Evolutionary conservation across 2,888 invertebrate genomes (phyloP), one percentile per base, ranked within the genome.

Genomic region (Coelopa pilipes): DNA sequence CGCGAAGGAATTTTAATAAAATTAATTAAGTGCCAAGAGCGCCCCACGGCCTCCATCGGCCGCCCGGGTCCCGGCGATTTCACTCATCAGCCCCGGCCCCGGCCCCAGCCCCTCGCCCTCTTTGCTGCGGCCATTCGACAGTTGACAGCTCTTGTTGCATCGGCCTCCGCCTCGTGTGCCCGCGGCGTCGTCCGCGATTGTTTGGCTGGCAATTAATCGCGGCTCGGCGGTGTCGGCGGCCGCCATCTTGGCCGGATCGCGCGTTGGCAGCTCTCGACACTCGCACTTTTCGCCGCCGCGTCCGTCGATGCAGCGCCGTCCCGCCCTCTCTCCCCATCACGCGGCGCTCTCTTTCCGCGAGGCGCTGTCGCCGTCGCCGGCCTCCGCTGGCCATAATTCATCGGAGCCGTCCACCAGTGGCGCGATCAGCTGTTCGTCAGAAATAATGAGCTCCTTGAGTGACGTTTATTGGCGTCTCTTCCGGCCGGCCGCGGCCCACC

Each of bases 21-120:
- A 66, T 66, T 66, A 66, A 66, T 66, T 66, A 66, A 66, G 66
- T 66, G 66, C 11, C 66, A 50, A 66, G 50, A 50, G 66, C 50
- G 17, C 19, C 9, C 57, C 57, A 57, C 12, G 57, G 17, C 21
- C 7, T 19, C 21, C 19, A 57, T 57, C 19, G 17, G 9, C n/a
- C 13, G 4, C 10, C 12, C 4, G 34, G 7, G 34, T 2, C 34
- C 34, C 34, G 34, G 34, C 34, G 34, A 7, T 34, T 34, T 34
- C 34, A 34, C 34, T 34, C 34, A 34, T 34, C 34, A 34, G 34
- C 34, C 34, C 34, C 34, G 7, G 2, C 34, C 7, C 34, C 7
- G 4, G 2, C 34, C 7, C 34, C 34, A 4, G 7, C 34, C 34
- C 34, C 34, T 34, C 34, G 2, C 34, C 7, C 7, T 34, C 34